phyloP scores from a whole-genome alignment of 2,888 invertebrate genomes.

The Drosophila prostipennis region DNA sequence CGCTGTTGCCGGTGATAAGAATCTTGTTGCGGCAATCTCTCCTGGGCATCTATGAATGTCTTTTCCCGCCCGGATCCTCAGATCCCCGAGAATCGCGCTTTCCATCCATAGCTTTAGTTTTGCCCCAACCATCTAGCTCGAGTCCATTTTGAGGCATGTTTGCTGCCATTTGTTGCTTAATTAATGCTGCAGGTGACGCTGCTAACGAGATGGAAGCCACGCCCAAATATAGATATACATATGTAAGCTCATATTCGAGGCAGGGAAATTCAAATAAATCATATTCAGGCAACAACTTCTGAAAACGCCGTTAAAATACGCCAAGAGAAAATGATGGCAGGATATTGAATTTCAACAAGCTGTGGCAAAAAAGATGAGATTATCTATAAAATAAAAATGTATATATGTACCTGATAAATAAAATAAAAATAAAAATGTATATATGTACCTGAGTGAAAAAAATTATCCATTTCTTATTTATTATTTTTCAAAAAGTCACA shows the following conservation, averaged over 20 bases:
- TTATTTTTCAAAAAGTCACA: neutral
- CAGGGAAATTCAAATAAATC: conserved; percentile 25
- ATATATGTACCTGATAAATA: too few species aligned
- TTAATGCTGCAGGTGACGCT: conserved; percentile 70
- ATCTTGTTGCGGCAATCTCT: conserved; percentile 40
- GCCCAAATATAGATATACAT: conserved; percentile 36
- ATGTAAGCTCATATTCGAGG: conserved; percentile 22
- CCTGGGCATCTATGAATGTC: conserved; percentile 36
- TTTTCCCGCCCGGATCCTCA: conserved; percentile 4
- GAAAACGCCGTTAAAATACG: conserved; percentile 1
- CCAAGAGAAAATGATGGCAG: neutral
- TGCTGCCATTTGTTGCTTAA: conserved; percentile 60
- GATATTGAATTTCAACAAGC: neutral
- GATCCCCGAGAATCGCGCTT: neutral
- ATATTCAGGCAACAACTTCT: conserved; percentile 5
- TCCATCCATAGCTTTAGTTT: neutral
- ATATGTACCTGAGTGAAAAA: too few species aligned
- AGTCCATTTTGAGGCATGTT: conserved; percentile 37
- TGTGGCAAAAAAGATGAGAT: neutral
- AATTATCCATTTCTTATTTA: too few species aligned
- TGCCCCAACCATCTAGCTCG: neutral
- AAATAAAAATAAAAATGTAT: too few species aligned
- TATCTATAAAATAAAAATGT: too few species aligned
- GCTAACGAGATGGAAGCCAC: conserved; percentile 60
- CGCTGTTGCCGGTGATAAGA: conserved; percentile 31